Conservation (phyloP, 2,888 invertebrate species). For the Lamproptera curius region DNA sequence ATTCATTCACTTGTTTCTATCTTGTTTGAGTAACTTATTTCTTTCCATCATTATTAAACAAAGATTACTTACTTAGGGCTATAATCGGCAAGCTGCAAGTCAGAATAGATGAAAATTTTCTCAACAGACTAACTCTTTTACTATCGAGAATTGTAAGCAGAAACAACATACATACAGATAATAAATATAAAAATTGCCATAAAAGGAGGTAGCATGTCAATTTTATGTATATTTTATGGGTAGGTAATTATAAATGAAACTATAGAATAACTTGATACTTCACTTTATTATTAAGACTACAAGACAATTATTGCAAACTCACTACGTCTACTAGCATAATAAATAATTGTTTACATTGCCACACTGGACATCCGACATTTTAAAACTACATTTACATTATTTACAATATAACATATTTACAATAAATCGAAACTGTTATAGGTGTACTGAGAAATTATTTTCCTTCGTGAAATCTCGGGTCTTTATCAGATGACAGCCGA, state of each 20-base stretch:
- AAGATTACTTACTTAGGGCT: no score
- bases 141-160: no score
- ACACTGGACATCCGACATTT: neutral
- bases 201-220: no score
- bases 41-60: no score
- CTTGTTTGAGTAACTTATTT: no score
- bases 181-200: no score
- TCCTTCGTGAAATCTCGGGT: no score
- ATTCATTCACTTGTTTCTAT: no score
- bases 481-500: neutral
- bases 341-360: neutral
- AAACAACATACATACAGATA: no score
- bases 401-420: slow-evolving; percentile 13
- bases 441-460: neutral
- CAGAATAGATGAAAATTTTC: no score
- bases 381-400: slow-evolving; percentile 6
- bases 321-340: slow-evolving; percentile 31
- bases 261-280: slow-evolving; percentile 8
- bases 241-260: slow-evolving; percentile 12
- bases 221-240: neutral
- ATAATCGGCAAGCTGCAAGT: no score
- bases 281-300: slow-evolving; percentile 38
- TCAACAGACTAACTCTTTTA: no score
- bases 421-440: neutral
- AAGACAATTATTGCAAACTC: slow-evolving; percentile 51